phyloP scores from a whole-genome alignment of 2,888 invertebrate genomes.

The Elegia similella region DNA sequence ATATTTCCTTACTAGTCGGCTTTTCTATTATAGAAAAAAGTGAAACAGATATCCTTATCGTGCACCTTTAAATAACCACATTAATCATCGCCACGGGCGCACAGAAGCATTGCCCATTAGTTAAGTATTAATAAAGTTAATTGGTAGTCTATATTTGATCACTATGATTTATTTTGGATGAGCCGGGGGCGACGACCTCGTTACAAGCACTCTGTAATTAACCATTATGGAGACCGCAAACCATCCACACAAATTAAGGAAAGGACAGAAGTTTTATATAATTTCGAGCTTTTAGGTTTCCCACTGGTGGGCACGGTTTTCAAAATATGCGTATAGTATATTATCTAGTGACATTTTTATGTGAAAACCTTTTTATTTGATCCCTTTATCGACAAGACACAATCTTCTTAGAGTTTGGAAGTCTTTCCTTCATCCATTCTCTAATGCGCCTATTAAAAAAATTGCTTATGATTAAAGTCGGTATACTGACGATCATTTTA shows the following conservation, averaged over 20 bases:
- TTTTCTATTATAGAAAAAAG: not conserved
- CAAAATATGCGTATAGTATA: too few species aligned
- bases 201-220: conserved; percentile 9
- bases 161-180: conserved; percentile 26
- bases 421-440: too few species aligned
- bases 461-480: too few species aligned
- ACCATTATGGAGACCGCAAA: conserved; percentile 10
- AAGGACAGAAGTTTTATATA: not conserved
- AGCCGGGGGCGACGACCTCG: conserved; percentile 22
- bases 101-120: conserved; percentile 28
- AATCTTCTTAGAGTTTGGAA: too few species aligned
- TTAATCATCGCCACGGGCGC: conserved; percentile 13
- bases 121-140: conserved; percentile 29
- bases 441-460: too few species aligned
- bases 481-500: too few species aligned
- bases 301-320: too few species aligned
- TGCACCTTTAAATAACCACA: conserved; percentile 12
- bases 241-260: not conserved
- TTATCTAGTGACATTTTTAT: too few species aligned
- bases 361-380: too few species aligned
- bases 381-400: too few species aligned
- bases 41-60: not conserved
- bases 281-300: too few species aligned
- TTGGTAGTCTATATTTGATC: conserved; percentile 26
- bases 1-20: too few species aligned